Base-by-base conservation (phyloP, 2,888 invertebrate genomes). In the Choreutis nemorana region DNA sequence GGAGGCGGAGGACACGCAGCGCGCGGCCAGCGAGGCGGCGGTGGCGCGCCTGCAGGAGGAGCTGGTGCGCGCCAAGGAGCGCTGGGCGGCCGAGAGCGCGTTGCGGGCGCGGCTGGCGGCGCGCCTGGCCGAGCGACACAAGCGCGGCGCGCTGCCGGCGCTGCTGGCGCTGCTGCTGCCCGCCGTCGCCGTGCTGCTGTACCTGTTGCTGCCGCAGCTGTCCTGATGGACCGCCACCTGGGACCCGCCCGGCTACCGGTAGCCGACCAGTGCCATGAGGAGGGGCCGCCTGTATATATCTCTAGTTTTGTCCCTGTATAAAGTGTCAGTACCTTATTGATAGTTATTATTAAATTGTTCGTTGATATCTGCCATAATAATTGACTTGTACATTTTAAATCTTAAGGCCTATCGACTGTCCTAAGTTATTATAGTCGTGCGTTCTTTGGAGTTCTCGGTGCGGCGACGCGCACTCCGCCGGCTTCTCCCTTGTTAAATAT, bases 51-150 rank as follows among this genome's bases (percentile, higher is more conserved):
- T 89, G 13, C 87, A 88, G 55, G 88, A 89, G 56, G 89, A 91
- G 61, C 67, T 91, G 45, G 85, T 87, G 32, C 75, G 84, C 27
- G 81, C 90, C 37, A 90, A 89, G 54, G 87, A 89, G 58, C 81
- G 86, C 43, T 90, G 86, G 77, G 85, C 86, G 34, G 81, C 81
- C 42, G 84, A 82, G 33, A 72, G 80, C 45, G 83, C 81, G 14
- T 87, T 88, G 47, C 83, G 84, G 45, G 72, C 83, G 32, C 73
- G 81, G 30, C 66, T 89, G 23, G 73, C 82, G 23, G 73, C 82
- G 37, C 84, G 87, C 54, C 77, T 90, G 45, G 66, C 81, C 23
- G 14, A 8, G n/a, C n/a, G n/a, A n/a, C n/a, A n/a, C n/a, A n/a
- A n/a, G n/a, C n/a, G n/a, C n/a, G n/a, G n/a, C n/a, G 58, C 59